Conservation (phyloP, 2,888 invertebrate genomes). For the Hymenopus coronatus region DNA sequence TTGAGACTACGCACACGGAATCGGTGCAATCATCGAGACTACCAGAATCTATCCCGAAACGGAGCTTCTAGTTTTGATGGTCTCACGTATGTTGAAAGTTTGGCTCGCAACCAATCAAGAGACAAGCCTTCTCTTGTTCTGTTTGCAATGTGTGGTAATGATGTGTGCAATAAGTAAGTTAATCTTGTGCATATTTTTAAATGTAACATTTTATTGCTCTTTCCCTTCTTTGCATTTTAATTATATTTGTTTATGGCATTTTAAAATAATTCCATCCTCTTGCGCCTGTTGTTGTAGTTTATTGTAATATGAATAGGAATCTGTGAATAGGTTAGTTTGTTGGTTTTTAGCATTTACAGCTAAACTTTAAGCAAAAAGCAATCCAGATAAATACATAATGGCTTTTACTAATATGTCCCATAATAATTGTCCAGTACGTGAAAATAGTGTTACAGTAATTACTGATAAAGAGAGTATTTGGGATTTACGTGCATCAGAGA, state of each 20-base stretch:
- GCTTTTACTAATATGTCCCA: too few species aligned
- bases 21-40: slow-evolving; percentile 52
- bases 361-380: too few species aligned
- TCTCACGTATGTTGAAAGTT: slow-evolving; percentile 39
- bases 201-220: neutral
- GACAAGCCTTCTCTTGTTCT: slow-evolving; percentile 46
- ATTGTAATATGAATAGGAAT: too few species aligned
- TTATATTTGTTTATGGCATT: neutral
- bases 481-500: too few species aligned
- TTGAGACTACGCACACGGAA: slow-evolving; percentile 46
- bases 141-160: slow-evolving; percentile 51
- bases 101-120: slow-evolving; percentile 39
- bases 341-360: too few species aligned
- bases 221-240: neutral
- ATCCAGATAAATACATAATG: too few species aligned
- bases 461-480: too few species aligned
- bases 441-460: too few species aligned
- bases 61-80: slow-evolving; percentile 43
- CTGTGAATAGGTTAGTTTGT: too few species aligned
- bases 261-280: neutral
- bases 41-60: slow-evolving; percentile 51
- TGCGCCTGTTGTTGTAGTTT: too few species aligned
- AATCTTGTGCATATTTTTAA: neutral
- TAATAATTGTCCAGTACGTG: too few species aligned
- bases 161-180: slow-evolving; percentile 52